Evolutionary conservation across 2,888 invertebrate species (phyloP).

Genomic region (Dorcus hopei): DNA sequence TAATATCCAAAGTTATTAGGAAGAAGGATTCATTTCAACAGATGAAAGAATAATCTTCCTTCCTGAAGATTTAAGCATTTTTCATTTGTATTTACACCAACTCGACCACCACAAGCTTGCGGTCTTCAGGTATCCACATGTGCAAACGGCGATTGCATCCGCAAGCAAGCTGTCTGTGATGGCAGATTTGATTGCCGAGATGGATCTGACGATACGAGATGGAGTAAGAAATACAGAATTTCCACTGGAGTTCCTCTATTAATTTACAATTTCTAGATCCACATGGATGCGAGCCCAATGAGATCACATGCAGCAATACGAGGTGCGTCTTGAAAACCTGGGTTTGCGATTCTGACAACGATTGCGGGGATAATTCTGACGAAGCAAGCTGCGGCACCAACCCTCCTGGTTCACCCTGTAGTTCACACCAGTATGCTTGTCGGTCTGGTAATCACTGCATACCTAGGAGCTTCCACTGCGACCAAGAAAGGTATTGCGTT

Average conservation of each 20-base stretch:
- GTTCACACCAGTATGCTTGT: slow-evolving; percentile 78
- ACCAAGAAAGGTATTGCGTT: slow-evolving; percentile 78
- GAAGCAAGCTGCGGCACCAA: slow-evolving; percentile 71
- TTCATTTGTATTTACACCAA: slow-evolving; percentile 34
- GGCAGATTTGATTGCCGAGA: slow-evolving; percentile 76
- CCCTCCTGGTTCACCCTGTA: slow-evolving; percentile 61
- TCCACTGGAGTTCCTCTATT: not conserved
- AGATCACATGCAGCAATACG: slow-evolving; percentile 84
- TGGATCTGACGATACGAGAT: slow-evolving; percentile 85
- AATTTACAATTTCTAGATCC: slow-evolving; percentile 44
- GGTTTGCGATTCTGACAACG: slow-evolving; percentile 90
- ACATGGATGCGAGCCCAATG: slow-evolving; percentile 86
- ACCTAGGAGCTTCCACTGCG: slow-evolving; percentile 92
- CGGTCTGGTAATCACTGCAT: slow-evolving; percentile 76
- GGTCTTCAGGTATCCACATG: slow-evolving; percentile 77
- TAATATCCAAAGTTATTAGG: not conserved
- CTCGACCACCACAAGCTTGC: slow-evolving; percentile 58
- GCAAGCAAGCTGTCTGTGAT: slow-evolving; percentile 74
- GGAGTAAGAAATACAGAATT: slow-evolving; percentile 61
- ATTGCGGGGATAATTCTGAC: slow-evolving; percentile 89
- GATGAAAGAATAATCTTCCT: no score
- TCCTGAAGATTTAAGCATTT: no score
- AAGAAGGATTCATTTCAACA: slow-evolving; percentile 11
- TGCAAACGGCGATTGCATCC: slow-evolving; percentile 86
- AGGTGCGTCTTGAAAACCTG: slow-evolving; percentile 90